Base-by-base conservation (phyloP, 2,888 invertebrate genomes). In the Idaea straminata region DNA sequence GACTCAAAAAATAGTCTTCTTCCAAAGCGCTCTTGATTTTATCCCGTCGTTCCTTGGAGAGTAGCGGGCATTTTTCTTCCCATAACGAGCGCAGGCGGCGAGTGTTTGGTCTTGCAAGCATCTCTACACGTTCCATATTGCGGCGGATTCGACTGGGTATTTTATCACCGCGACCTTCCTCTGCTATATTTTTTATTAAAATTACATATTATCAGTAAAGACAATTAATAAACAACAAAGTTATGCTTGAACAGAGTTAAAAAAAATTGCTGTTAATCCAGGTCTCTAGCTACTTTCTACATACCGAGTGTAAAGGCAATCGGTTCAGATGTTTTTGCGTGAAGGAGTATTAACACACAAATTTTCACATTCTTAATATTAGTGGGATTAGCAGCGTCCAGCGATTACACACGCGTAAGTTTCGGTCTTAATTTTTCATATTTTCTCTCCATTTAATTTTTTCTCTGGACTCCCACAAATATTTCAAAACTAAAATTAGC, bases 1-100 rank as follows among this genome's bases (percentile, higher is more conserved):
- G 93, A 72, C 88, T 91, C n/a, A 92, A 82, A 67, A 92, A 93
- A 67, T 91, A 92, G 66, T 92, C 92, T 72, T 94, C 94, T 74
- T 94, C 94, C 0, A 95, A 77, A 1, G 92, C 89, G 58, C 92
- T 91, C 74, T 94, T 94, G 66, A 95, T 90, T 72, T 91, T 91
- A 69, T 94, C 93, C 35, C 92, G 83, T 58, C 93, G 83, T 0
- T 93, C 92, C 1, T 87, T 86, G 0, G 94, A 91, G 57, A 95
- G 80, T 16, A 88, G 78, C 35, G 83, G 81, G 34, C 92, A 91
- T 73, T 93, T 93, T 66, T 93, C 91, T 68, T 94, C 91, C 92
- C 94, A 94, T 4, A 94, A 81, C 3, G 88, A 89, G 10, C 93
- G 88, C 58, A 94, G 83, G 0, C 92, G 84, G 13, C 94, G 85